Percentiles rank a stretch among this genome's conserved stretches.
These are phyloP conservation scores for cat (Felis catus) DNA, from an alignment of 2,113 vertebrate species.

Conservation along the genomic window DNA sequence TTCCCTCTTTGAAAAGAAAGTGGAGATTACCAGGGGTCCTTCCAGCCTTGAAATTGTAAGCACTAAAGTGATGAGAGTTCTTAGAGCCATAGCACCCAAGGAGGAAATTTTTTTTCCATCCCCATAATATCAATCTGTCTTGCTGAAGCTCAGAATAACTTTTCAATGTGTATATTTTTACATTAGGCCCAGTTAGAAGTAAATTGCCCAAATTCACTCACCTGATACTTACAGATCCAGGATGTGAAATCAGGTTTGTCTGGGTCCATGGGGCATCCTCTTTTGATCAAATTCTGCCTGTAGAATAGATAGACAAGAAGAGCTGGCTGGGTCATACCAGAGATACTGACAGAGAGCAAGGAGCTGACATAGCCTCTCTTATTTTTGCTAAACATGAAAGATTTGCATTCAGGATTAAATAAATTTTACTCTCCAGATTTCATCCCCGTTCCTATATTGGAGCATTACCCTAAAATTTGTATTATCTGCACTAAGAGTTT, in stretches of 20 bases:
- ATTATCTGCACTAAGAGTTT: neutral
- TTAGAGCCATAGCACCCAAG: neutral
- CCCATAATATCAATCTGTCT: neutral
- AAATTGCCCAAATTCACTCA: neutral
- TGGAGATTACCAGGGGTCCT: neutral
- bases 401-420: neutral
- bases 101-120: neutral
- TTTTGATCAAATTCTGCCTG: neutral
- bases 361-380: neutral
- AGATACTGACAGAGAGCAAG: neutral
- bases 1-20: neutral
- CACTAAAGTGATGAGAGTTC: neutral
- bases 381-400: neutral
- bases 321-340: too few relatives aligned
- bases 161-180: neutral
- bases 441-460: neutral
- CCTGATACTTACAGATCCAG: neutral
- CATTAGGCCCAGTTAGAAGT: neutral
- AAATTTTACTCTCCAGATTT: conserved; percentile 12
- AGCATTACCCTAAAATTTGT: neutral
- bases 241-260: neutral
- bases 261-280: neutral
- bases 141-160: neutral
- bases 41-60: neutral
- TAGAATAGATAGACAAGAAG: neutral